A percentile compares a stretch with the other conserved stretches of the same genome.
These are phyloP conservation scores for Trichopoda pennipes DNA, from an alignment of 2,888 invertebrate genomes.

Conservation along the genomic window DNA sequence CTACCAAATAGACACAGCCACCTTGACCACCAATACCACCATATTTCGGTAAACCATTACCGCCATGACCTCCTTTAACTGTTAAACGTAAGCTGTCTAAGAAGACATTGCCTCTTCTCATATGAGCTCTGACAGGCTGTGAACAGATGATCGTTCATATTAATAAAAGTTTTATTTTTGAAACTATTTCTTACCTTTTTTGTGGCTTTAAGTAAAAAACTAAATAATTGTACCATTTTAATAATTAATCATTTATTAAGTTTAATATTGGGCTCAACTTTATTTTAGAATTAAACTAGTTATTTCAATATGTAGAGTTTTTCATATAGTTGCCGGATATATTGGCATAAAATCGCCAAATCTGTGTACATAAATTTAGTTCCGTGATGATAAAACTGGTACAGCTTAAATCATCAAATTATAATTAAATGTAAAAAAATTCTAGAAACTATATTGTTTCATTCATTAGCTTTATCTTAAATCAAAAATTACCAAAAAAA, in stretches of 20 bases:
- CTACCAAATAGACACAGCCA: slow-evolving; percentile 89
- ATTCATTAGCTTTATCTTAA: no score
- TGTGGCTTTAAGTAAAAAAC: slow-evolving; percentile 74
- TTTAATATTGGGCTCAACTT: not conserved
- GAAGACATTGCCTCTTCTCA: slow-evolving; percentile 82
- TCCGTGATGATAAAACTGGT: no score
- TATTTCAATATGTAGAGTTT: not conserved
- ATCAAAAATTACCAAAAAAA: no score
- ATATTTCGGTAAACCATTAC: slow-evolving; percentile 86
- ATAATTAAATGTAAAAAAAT: no score
- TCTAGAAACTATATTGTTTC: no score
- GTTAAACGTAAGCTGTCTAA: slow-evolving; percentile 90
- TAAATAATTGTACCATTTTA: slow-evolving; percentile 77
- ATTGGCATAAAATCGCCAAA: no score
- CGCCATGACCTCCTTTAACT: slow-evolving; percentile 92
- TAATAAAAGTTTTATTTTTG: not conserved
- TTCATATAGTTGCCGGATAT: no score
- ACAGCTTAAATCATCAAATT: no score
- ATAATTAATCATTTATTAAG: slow-evolving; percentile 12
- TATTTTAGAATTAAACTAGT: not conserved
- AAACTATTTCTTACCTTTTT: slow-evolving; percentile 72
- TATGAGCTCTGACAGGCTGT: slow-evolving; percentile 75
- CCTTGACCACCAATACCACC: slow-evolving; percentile 96
- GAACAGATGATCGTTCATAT: not conserved
- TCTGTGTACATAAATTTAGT: no score